Evolutionary conservation across 2,113 vertebrate genomes (phyloP).

Genomic region (Pelecanoides urinatrix): DNA sequence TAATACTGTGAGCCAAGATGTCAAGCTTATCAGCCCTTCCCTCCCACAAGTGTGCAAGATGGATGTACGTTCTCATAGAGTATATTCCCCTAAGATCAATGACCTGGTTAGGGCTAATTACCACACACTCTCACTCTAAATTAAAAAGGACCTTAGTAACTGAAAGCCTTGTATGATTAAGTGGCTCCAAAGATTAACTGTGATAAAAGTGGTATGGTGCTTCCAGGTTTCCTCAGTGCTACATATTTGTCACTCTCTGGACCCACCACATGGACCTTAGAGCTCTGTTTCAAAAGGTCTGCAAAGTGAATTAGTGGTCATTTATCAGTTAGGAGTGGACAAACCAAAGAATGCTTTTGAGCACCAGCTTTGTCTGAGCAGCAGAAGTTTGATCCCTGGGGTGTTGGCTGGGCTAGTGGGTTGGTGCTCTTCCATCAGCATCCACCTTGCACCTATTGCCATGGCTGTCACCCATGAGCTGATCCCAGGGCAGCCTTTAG

Average conservation of each 20-base stretch:
- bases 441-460: neutral
- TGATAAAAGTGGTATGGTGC: neutral
- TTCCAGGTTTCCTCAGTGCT: conserved; percentile 18
- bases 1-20: neutral
- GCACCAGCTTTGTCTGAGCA: neutral
- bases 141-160: conserved; percentile 62
- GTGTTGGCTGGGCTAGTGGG: neutral
- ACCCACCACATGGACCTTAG: neutral
- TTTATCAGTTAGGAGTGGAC: neutral
- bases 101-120: conserved; percentile 66
- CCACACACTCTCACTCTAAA: conserved; percentile 42
- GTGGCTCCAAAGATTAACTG: conserved; percentile 37
- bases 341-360: neutral
- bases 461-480: neutral
- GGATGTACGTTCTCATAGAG: conserved; percentile 25
- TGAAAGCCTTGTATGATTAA: conserved; percentile 60
- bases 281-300: neutral
- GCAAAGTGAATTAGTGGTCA: neutral
- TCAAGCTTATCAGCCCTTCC: neutral
- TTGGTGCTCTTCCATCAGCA: neutral
- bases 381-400: neutral
- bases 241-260: neutral
- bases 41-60: conserved; percentile 4
- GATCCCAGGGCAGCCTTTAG: neutral
- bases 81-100: conserved; percentile 52